These are phyloP conservation scores for Aphidoletes aphidimyza DNA, from an alignment of 2,888 invertebrate species.

Conservation along the genomic window DNA sequence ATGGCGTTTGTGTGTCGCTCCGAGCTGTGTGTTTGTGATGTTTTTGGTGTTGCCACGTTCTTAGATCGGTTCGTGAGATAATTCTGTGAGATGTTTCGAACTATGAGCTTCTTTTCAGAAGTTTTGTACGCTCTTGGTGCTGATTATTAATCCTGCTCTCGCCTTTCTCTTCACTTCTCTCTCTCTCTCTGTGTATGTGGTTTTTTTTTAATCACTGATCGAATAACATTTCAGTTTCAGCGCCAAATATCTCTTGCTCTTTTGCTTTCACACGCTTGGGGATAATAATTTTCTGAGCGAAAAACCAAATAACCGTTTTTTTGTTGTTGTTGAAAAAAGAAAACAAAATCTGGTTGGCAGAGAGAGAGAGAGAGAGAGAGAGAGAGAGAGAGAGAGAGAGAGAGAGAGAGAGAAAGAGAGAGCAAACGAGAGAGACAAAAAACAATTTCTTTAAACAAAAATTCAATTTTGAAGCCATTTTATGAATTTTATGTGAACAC, in stretches of 20 bases:
- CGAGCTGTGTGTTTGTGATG: not conserved
- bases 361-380: too few relatives aligned
- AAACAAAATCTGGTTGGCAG: not conserved
- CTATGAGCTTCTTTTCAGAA: not conserved
- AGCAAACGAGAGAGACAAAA: too few relatives aligned
- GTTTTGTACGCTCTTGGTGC: not conserved
- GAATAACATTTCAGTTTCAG: slow-evolving; percentile 4
- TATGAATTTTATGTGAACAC: slow-evolving; percentile 16
- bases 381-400: too few relatives aligned
- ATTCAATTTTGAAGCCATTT: slow-evolving; percentile 23
- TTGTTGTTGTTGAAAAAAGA: not conserved
- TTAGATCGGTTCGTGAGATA: not conserved
- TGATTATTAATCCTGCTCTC: not conserved
- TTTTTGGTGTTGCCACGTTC: not conserved
- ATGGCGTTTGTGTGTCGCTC: not conserved
- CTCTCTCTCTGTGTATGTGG: not conserved
- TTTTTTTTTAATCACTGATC: slow-evolving; percentile 39
- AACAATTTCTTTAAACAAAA: not conserved
- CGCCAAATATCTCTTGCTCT: not conserved
- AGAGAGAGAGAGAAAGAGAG: too few relatives aligned
- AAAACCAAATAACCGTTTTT: too few relatives aligned
- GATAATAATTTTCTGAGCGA: not conserved
- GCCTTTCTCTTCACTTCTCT: too few relatives aligned
- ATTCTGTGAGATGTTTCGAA: not conserved
- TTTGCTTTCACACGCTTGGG: not conserved